Evolutionary conservation across 1,140 invertebrate species (phyloP), one percentile per base, ranked within the genome.

Genomic region (Trichonephila inaurata): DNA sequence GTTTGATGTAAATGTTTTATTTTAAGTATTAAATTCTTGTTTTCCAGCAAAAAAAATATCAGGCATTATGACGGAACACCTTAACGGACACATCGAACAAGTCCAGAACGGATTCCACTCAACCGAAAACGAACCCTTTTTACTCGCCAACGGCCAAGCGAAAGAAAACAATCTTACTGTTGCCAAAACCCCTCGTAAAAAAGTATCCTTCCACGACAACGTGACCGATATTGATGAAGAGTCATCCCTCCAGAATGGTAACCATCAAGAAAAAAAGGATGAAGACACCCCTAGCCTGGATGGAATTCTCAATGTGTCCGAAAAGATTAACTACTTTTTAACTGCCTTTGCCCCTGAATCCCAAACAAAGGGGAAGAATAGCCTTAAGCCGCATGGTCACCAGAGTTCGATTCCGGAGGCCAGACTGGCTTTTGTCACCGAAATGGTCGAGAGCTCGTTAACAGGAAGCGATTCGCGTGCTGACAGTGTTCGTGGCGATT

Each of bases 371-470:
- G 81, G 8, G 40, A 72, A 44, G 33, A 12, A 24, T 28, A 12
- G 58, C 33, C 91, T 58, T 51, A 51, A 51, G 51, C 51, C 51
- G 51, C 51, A 51, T 92, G 91, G 82, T 62, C 91, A 92, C 62
- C 91, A 86, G 91, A 92, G 40, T 92, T 92, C 91, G 83, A 92
- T 92, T 92, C 91, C 91, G 91, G 62, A 92, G 91, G 91, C 91
- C 3, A 85, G 91, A 51, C 62, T 92, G 62, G 91, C 91, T 58
- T 92, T 92, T 92, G 91, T 92, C 40, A 86, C 82, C 33, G 91
- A 82, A 28, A 92, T 92, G 91, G 91, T 92, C 83, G 62, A 92
- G 58, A 92, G 91, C 82, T 72, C 83, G 58, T 33, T 19, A 40
- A 14, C 91, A 92, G 91, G 91, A 92, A 92, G 10, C n/a, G 24